Conservation (phyloP, 2,797 vertebrate species). For the Buphagus erythrorhynchus region DNA sequence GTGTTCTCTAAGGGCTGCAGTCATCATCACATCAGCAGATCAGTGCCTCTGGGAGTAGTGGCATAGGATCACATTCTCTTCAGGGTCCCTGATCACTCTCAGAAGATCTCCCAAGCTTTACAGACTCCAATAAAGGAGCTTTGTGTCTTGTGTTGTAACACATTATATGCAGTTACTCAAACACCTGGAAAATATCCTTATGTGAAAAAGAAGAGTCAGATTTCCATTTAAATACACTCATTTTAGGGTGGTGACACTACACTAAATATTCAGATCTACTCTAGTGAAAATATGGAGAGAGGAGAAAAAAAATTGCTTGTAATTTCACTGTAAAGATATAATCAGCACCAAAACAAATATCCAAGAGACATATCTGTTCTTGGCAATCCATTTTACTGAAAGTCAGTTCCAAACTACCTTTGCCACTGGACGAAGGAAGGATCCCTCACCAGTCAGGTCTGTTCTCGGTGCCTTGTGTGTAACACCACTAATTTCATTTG, state of each 20-base stretch:
- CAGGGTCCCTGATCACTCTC: neutral
- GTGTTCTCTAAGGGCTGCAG: neutral
- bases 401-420: neutral
- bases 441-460: constrained; percentile 6
- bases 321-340: neutral
- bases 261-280: neutral
- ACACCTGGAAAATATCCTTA: neutral
- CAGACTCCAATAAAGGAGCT: neutral
- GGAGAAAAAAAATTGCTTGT: neutral
- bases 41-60: neutral
- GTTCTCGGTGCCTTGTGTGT: constrained; percentile 44
- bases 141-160: neutral
- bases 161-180: neutral
- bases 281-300: neutral
- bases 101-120: neutral
- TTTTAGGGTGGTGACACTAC: neutral
- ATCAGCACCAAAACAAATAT: neutral
- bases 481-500: constrained; percentile 67
- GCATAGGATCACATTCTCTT: neutral
- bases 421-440: neutral
- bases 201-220: neutral
- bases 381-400: neutral
- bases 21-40: neutral
- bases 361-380: neutral
- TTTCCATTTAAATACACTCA: neutral